Evolutionary conservation across 2,113 vertebrate species (phyloP).

Genomic region (Jacana jacana): DNA sequence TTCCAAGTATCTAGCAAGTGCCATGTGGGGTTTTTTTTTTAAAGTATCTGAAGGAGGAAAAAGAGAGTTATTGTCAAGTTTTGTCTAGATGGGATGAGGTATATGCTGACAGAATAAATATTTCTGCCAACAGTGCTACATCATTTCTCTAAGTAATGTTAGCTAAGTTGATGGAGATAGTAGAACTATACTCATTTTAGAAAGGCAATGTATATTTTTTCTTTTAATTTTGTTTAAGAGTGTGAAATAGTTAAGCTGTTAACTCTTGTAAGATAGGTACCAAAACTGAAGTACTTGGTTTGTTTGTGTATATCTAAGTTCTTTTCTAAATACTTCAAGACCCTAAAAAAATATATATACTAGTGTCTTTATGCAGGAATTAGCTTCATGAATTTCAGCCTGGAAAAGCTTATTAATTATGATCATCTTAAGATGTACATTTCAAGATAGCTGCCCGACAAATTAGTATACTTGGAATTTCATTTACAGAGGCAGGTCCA

Average conservation of each 20-base stretch:
- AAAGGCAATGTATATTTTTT: neutral
- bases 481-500: neutral
- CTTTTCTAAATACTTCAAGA: neutral
- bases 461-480: neutral
- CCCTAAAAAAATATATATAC: neutral
- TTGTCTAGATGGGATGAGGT: neutral
- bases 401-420: neutral
- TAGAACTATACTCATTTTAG: neutral
- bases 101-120: conserved; percentile 1
- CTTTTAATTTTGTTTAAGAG: neutral
- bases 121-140: neutral
- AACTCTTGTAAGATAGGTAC: neutral
- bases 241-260: neutral
- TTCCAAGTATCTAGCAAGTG: neutral
- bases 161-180: neutral
- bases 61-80: neutral
- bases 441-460: neutral
- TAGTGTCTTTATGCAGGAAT: neutral
- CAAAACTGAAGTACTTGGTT: neutral
- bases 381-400: neutral
- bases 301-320: neutral
- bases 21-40: neutral
- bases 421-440: neutral
- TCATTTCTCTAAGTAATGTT: neutral
- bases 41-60: neutral